Evolutionary conservation across 2,888 invertebrate species (phyloP), one percentile per base, ranked within the genome.

Genomic region (Drosophila pullipes): DNA sequence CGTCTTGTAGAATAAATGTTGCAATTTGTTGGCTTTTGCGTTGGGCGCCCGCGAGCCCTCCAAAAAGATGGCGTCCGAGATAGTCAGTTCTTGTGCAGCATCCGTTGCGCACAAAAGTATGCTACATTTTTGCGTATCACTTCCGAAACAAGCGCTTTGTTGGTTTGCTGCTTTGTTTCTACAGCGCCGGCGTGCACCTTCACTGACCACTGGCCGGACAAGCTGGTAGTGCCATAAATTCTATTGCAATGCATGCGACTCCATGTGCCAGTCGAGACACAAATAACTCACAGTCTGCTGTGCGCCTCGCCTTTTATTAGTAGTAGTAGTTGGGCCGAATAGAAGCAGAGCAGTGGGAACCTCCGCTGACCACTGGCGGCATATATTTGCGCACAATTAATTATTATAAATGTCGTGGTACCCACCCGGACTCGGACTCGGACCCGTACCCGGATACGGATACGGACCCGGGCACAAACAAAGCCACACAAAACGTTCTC

Each of bases 1-100:
- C 92, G 91, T 92, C 93, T 93, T 93, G 85, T 85, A 89, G 81
- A 92, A 93, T 92, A 91, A 92, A 92, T 92, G 91, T 92, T 92
- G 92, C 91, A 92, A 92, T 92, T 92, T 92, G 92, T 87, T 91
- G 90, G 89, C 83, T 76, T 91, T 83, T 77, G 83, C 78, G 75
- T 73, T 73, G 81, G 16, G 9, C 25, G 16, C 76, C 28, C 81
- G 71, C 77, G 81, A 70, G 47, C 58, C 79, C 73, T 67, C 50
- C 61, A 57, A 70, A 63, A 67, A 82, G 82, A 78, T 78, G 78
- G 74, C 68, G 68, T 30, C 78, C 74, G 78, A 78, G 78, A 78
- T 78, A 78, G 74, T 16, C 47, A 73, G 74, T 16, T 33, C 37
- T 31, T 16, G 53, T 13, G 13, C 68, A 69, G 77, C 61, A 69